Conservation (phyloP, 2,797 vertebrate species). For the Thaleichthys pacificus region DNA sequence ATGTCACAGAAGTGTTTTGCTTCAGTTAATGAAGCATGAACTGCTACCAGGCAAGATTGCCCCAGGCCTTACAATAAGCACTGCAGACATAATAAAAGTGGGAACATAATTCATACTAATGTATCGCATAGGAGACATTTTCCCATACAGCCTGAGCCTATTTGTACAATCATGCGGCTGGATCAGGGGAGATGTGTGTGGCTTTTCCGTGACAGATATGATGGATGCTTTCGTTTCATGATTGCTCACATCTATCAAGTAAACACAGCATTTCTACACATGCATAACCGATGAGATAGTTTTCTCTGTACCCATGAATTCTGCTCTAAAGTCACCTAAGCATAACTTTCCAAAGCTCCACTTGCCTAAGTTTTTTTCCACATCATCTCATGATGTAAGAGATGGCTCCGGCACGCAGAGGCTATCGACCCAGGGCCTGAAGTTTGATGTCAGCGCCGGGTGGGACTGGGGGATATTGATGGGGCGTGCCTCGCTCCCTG, state of each 20-base stretch:
- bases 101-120: constrained; percentile 50
- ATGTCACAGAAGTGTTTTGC: constrained; percentile 62
- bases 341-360: background rate
- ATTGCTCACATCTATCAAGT: constrained; percentile 1
- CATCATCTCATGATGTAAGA: constrained; percentile 19
- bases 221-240: constrained; percentile 1
- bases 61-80: constrained; percentile 50
- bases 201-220: constrained; percentile 3
- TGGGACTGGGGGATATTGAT: constrained; percentile 51
- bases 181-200: constrained; percentile 23
- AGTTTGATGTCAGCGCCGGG: constrained; percentile 11
- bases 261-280: background rate
- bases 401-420: constrained; percentile 22
- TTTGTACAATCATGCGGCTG: constrained; percentile 29
- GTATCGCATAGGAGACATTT: constrained; percentile 46
- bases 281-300: background rate
- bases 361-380: background rate
- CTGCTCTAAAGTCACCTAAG: constrained; percentile 11
- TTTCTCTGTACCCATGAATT: background rate
- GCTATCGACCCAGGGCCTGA: constrained; percentile 35
- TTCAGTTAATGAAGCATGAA: constrained; percentile 67
- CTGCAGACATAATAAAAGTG: constrained; percentile 52
- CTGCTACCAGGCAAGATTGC: constrained; percentile 54
- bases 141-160: constrained; percentile 33
- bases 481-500: constrained; percentile 50